These are phyloP conservation scores for Parus major DNA, from an alignment of 2,113 vertebrate species.

Conservation along the genomic window DNA sequence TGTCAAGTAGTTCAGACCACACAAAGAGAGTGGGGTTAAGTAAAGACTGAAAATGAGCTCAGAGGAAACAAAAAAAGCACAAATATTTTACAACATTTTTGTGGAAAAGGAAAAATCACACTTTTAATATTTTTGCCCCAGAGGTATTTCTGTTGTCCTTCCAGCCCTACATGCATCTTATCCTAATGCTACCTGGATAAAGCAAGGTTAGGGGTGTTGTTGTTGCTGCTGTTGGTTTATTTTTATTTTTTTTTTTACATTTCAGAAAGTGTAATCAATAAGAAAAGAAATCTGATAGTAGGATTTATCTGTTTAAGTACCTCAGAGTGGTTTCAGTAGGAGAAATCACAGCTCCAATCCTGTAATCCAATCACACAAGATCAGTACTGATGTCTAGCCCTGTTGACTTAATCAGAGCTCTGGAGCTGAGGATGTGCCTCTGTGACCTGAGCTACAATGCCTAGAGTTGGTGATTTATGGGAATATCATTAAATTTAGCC, in stretches of 20 bases:
- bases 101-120: neutral
- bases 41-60: neutral
- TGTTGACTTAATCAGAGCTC: neutral
- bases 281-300: conserved; percentile 3
- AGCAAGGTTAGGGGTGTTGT: fast-evolving
- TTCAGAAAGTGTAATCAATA: conserved; percentile 18
- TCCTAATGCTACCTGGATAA: neutral
- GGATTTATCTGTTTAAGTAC: conserved; percentile 25
- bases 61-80: neutral
- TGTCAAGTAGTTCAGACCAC: neutral
- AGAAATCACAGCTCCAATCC: conserved; percentile 17
- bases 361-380: conserved; percentile 20
- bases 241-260: neutral
- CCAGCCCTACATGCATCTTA: neutral
- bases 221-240: fast-evolving
- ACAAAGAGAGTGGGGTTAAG: neutral
- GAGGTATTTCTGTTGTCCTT: neutral
- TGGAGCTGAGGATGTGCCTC: neutral
- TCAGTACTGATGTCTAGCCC: neutral
- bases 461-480: neutral
- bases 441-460: neutral
- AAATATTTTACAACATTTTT: neutral
- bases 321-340: neutral
- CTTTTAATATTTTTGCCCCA: neutral
- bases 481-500: neutral